Evolutionary conservation across 2,113 vertebrate species (phyloP).

Genomic region (Urocitellus parryii): DNA sequence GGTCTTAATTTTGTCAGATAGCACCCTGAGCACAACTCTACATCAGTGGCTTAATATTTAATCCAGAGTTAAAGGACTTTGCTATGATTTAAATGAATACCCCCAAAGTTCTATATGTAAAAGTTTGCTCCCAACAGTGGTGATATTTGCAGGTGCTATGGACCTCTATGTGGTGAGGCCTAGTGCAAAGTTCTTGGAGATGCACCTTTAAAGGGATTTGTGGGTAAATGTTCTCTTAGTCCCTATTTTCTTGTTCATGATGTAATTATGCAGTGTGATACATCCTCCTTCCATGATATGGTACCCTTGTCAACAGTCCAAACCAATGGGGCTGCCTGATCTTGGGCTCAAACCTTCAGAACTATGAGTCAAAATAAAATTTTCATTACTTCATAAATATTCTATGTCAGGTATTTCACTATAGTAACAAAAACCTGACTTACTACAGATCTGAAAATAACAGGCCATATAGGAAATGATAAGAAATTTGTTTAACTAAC

Average conservation of each 20-base stretch:
- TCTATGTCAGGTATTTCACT: background rate
- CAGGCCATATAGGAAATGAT: background rate
- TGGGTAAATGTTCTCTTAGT: background rate
- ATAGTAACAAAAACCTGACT: background rate
- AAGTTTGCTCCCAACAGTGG: background rate
- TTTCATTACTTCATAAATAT: background rate
- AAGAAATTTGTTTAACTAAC: background rate
- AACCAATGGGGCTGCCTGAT: background rate
- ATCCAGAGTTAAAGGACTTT: background rate
- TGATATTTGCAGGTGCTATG: background rate
- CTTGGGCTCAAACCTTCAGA: background rate
- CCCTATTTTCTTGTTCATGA: background rate
- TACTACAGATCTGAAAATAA: background rate
- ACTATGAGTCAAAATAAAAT: background rate
- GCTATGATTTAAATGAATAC: background rate
- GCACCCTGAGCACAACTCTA: background rate
- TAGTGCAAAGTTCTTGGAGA: background rate
- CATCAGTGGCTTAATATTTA: background rate
- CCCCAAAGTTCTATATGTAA: background rate
- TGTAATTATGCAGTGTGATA: background rate
- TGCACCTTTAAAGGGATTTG: background rate
- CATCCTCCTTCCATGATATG: background rate
- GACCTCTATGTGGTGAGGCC: background rate
- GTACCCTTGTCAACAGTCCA: background rate
- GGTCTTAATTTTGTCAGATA: background rate